A percentile compares a stretch with the other conserved stretches of the same genome.
Evolutionary conservation across 1,140 invertebrate genomes (phyloP).

Genomic region (Phocides pigmalion): DNA sequence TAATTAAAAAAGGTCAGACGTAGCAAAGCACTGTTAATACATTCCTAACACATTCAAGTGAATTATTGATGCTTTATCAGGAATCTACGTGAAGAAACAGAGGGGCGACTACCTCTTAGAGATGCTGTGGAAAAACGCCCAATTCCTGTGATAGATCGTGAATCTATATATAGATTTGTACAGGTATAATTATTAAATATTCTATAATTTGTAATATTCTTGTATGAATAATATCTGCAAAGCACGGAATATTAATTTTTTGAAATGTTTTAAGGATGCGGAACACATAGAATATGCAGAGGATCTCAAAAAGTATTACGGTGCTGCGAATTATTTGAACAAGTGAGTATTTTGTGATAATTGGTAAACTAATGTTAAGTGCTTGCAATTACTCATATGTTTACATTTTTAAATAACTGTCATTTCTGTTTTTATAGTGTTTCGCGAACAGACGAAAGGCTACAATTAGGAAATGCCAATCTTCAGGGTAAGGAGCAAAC

Average conservation of each 20-base stretch:
- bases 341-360: constrained; percentile 51
- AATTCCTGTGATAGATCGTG: constrained; percentile 58
- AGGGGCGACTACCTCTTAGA: constrained; percentile 81
- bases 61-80: constrained; percentile 34
- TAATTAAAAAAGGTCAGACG: too few species aligned
- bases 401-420: too few species aligned
- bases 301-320: constrained; percentile 63
- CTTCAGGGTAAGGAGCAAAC: constrained; percentile 60
- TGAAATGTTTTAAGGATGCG: constrained; percentile 49
- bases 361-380: too few species aligned
- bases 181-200: constrained; percentile 49
- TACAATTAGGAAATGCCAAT: constrained; percentile 72
- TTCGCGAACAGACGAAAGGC: constrained; percentile 60
- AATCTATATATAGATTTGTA: constrained; percentile 52
- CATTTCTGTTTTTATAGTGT: constrained; percentile 46
- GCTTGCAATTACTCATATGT: too few species aligned
- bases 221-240: too few species aligned
- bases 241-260: too few species aligned
- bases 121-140: constrained; percentile 88
- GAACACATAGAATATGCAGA: constrained; percentile 40
- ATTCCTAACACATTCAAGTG: too few species aligned
- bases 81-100: constrained; percentile 62
- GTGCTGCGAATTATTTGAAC: constrained; percentile 69
- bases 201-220: background rate
- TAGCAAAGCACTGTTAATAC: too few species aligned